These are phyloP conservation scores for Orthonyx spaldingii DNA, from an alignment of 2,113 vertebrate genomes.

Conservation along the genomic window DNA sequence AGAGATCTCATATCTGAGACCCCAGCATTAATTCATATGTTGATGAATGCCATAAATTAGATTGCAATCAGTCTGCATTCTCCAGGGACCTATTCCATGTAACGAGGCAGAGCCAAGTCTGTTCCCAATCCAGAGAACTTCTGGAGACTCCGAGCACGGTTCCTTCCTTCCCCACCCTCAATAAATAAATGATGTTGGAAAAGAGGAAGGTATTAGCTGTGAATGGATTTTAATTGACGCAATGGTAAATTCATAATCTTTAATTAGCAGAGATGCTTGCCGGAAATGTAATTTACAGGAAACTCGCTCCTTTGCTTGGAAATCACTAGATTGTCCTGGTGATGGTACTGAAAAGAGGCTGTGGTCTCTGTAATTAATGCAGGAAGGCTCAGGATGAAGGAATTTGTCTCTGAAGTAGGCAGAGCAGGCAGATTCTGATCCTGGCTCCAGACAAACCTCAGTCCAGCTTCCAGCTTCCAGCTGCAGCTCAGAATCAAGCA, in stretches of 20 bases:
- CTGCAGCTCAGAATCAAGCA: not conserved
- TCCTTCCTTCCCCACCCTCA: slow-evolving; percentile 31
- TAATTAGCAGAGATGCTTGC: slow-evolving; percentile 38
- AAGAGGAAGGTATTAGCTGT: slow-evolving; percentile 52
- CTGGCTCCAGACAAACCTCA: not conserved
- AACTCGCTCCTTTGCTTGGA: not conserved
- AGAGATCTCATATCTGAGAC: slow-evolving; percentile 46
- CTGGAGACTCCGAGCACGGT: not conserved
- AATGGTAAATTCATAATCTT: slow-evolving; percentile 41
- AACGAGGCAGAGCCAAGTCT: slow-evolving; percentile 44
- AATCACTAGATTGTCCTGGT: not conserved
- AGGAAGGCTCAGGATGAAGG: not conserved
- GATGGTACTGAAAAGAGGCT: not conserved
- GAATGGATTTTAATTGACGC: slow-evolving; percentile 58
- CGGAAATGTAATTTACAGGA: slow-evolving; percentile 2
- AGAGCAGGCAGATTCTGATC: not conserved
- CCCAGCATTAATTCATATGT: slow-evolving; percentile 60
- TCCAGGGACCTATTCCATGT: slow-evolving; percentile 42
- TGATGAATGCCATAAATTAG: slow-evolving; percentile 74
- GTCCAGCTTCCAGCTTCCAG: not conserved
- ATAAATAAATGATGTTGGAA: slow-evolving; percentile 31
- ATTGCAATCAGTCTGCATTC: slow-evolving; percentile 65
- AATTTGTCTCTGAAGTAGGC: not conserved
- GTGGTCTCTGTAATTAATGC: not conserved
- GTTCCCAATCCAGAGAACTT: slow-evolving; percentile 51